These are phyloP conservation scores for Aphrophora alni DNA, from an alignment of 2,888 invertebrate genomes.

Conservation along the genomic window DNA sequence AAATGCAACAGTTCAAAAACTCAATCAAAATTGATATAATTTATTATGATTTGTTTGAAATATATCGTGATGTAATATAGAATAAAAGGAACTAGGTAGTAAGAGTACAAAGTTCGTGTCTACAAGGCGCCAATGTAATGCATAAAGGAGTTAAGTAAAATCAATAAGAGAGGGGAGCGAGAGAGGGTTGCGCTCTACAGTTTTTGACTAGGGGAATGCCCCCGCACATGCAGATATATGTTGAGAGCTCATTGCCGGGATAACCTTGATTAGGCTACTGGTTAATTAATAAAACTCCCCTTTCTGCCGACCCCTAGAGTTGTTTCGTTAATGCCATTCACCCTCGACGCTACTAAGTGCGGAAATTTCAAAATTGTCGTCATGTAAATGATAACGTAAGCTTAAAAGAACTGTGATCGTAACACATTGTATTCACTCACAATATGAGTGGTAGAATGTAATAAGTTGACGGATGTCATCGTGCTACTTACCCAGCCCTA, in stretches of 20 bases:
- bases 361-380: background rate
- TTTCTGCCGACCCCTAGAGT: slow-evolving; percentile 4
- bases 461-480: too few relatives aligned
- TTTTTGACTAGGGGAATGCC: background rate
- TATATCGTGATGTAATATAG: background rate
- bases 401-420: too few relatives aligned
- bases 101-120: background rate
- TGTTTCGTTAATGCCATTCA: too few relatives aligned
- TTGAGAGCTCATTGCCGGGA: slow-evolving; percentile 10
- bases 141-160: background rate
- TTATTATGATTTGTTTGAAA: background rate
- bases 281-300: slow-evolving; percentile 43
- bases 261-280: slow-evolving; percentile 41
- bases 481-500: too few relatives aligned
- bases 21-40: too few relatives aligned
- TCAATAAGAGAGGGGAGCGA: background rate
- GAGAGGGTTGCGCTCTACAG: background rate
- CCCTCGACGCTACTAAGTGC: slow-evolving; percentile 11
- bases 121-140: background rate
- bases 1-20: too few relatives aligned
- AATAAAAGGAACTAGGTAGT: background rate
- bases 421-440: too few relatives aligned
- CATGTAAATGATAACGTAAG: background rate
- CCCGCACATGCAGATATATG: slow-evolving; percentile 9
- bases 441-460: too few relatives aligned